Evolutionary conservation across 2,797 vertebrate species (phyloP), one percentile per base, ranked within the genome.

Genomic region (Rhinatrema bivittatum): DNA sequence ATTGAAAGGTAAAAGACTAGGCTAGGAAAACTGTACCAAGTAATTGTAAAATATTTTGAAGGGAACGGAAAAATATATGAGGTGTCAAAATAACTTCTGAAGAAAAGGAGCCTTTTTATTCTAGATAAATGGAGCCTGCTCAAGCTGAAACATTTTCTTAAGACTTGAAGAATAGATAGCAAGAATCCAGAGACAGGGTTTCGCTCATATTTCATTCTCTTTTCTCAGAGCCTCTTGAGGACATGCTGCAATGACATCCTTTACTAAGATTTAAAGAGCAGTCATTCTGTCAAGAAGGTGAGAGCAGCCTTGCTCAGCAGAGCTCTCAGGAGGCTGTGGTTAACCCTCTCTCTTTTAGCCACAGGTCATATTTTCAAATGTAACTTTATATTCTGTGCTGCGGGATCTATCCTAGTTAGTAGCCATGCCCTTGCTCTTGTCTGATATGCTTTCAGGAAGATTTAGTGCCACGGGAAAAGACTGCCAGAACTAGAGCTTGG

Each of bases 201-300:
- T 53, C 0, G 0, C 26, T 46, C 55, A 30, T 65, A 25, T 7
- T 59, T 75, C 60, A 60, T 37, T 39, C 34, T 33, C 27, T 48
- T 52, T 22, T 26, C 63, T 68, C 51, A 56, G 39, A 35, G 41
- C 44, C 51, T 48, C 55, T 20, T 35, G 36, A 27, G 55, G 10
- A 41, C 40, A 32, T 5, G 48, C 49, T 58, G 57, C 52, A 55
- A 49, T 36, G 60, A 52, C 49, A 67, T 70, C 55, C 53, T 61
- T 65, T 58, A 58, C 50, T 2, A 20, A 59, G 62, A 75, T 68
- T 66, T 66, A 68, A 50, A 40, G 49, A 56, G 56, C 55, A 60
- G 68, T 46, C 57, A 46, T 40, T 11, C 46, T 34, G 45, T 43
- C 59, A 60, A 34, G 45, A 41, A 42, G 25, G 39, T 3, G 25